These are phyloP conservation scores for Capricornis sumatraensis DNA, from an alignment of 2,113 vertebrate genomes.

Conservation along the genomic window DNA sequence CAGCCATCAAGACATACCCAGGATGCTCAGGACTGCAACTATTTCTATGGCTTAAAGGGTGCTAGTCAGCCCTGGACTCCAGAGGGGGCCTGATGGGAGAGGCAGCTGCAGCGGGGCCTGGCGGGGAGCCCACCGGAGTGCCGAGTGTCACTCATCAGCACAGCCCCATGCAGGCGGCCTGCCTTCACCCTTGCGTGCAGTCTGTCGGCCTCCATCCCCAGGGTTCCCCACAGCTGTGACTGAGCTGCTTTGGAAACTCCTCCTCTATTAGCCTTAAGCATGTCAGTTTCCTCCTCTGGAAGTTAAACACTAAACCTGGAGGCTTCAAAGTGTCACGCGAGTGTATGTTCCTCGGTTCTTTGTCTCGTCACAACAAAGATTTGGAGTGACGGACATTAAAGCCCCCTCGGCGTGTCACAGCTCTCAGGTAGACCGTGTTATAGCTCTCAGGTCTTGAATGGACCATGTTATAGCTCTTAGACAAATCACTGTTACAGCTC, in stretches of 20 bases:
- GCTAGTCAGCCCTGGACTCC: background rate
- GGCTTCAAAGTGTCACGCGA: background rate
- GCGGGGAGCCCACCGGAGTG: background rate
- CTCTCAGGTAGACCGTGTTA: too few species aligned
- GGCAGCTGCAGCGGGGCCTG: fast-evolving
- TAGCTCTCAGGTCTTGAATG: too few species aligned
- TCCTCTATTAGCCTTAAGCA: background rate
- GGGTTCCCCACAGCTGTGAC: background rate
- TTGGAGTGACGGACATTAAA: too few species aligned
- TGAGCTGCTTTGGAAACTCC: background rate
- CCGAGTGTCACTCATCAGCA: background rate
- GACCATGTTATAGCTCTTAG: too few species aligned
- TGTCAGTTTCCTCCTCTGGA: background rate
- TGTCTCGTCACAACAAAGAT: too few species aligned
- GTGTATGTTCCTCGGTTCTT: too few species aligned
- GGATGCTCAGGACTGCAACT: background rate
- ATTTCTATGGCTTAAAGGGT: background rate
- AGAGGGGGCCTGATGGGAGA: background rate
- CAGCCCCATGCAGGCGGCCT: background rate
- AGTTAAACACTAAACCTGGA: background rate
- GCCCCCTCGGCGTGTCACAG: too few species aligned
- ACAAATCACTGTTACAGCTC: too few species aligned
- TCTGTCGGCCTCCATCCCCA: background rate
- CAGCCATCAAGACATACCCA: background rate
- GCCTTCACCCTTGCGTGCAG: background rate